These are phyloP conservation scores for Bryconaethiops microstoma DNA, from an alignment of 2,797 vertebrate genomes.

Conservation along the genomic window DNA sequence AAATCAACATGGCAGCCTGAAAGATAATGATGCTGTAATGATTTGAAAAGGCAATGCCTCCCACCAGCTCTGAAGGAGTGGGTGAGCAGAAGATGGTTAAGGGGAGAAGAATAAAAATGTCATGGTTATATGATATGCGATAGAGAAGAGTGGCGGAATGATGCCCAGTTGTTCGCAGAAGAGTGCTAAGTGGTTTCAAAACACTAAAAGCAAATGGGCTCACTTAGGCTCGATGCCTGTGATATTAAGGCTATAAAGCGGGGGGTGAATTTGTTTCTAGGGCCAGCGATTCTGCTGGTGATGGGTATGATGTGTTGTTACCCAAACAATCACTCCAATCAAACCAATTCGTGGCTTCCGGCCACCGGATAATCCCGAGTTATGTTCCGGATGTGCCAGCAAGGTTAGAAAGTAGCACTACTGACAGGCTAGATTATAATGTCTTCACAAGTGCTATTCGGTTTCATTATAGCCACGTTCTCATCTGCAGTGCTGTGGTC, in stretches of 20 bases:
- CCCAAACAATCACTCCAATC: neutral
- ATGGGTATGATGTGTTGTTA: neutral
- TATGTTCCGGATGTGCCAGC: neutral
- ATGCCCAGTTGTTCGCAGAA: constrained; percentile 28
- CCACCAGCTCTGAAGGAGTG: neutral
- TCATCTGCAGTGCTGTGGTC: neutral
- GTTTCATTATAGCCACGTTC: constrained; percentile 9
- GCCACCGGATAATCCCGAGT: neutral
- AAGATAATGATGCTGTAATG: constrained; percentile 24
- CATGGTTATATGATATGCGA: constrained; percentile 13
- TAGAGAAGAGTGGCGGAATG: constrained; percentile 19
- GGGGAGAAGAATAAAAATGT: constrained; percentile 21
- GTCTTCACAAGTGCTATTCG: neutral
- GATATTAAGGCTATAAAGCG: constrained; percentile 40
- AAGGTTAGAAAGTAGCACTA: neutral
- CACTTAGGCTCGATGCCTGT: constrained; percentile 43
- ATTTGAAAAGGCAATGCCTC: constrained; percentile 21
- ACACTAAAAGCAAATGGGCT: constrained; percentile 52
- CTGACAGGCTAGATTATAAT: constrained; percentile 7
- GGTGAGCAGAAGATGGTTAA: constrained; percentile 11
- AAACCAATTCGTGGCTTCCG: neutral
- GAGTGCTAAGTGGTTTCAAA: constrained; percentile 12
- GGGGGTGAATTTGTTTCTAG: constrained; percentile 27
- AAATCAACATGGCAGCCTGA: constrained; percentile 31
- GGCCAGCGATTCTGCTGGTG: neutral